Conservation (phyloP, 2,888 invertebrate genomes). For the Boloria euphrosyne region DNA sequence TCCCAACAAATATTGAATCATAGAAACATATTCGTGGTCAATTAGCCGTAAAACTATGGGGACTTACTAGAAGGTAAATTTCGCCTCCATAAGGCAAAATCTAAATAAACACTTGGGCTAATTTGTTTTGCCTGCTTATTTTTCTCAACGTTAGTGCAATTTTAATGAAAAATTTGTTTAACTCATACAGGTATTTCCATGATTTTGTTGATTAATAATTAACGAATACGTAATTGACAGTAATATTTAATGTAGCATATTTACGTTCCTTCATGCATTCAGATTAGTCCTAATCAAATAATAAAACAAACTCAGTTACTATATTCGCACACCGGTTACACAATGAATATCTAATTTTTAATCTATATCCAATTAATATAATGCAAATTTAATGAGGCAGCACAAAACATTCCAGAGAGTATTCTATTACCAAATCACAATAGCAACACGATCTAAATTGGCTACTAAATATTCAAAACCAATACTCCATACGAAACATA, state of each 20-base stretch:
- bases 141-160: too few relatives aligned
- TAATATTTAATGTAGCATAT: neutral
- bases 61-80: conserved; percentile 36
- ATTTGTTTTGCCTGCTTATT: too few relatives aligned
- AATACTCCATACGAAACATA: conserved; percentile 69
- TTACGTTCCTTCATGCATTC: neutral
- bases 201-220: too few relatives aligned
- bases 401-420: conserved; percentile 38
- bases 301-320: conserved; percentile 15
- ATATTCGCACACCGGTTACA: conserved; percentile 31
- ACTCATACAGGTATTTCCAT: too few relatives aligned
- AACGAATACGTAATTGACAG: too few relatives aligned
- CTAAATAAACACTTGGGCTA: neutral
- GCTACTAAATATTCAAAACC: conserved; percentile 77
- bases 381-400: conserved; percentile 38
- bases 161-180: too few relatives aligned
- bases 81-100: neutral
- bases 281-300: conserved; percentile 18
- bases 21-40: conserved; percentile 59
- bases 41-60: conserved; percentile 59
- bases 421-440: conserved; percentile 52
- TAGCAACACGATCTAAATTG: conserved; percentile 69
- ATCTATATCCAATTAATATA: conserved; percentile 35
- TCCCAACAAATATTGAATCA: conserved; percentile 61
- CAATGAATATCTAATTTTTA: conserved; percentile 42